Percentiles rank a stretch among this genome's conserved stretches.
Conservation (phyloP, 2,888 invertebrate species). For the Rhaphigaster nebulosa region DNA sequence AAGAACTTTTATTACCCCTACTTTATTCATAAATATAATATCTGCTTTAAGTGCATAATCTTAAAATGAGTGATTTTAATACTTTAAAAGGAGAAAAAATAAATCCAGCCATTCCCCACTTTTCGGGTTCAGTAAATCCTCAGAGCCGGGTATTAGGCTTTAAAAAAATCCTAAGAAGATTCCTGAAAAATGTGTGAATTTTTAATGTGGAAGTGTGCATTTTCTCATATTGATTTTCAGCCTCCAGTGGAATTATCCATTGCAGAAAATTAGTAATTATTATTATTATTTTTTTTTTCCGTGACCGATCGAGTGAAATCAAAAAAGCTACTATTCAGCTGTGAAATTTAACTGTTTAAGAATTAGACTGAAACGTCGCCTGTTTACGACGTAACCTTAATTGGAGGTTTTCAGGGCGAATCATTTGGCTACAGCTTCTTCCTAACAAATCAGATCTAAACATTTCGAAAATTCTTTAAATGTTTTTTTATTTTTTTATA, state of each 20-base stretch:
- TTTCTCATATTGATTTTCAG: background rate
- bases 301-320: background rate
- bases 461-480: background rate
- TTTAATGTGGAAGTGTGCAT: background rate
- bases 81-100: no score
- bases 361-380: slow-evolving; percentile 14
- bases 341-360: slow-evolving; percentile 1
- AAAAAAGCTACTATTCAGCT: background rate
- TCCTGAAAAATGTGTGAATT: background rate
- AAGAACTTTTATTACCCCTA: no score
- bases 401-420: background rate
- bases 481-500: background rate
- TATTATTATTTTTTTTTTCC: background rate
- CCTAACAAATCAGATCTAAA: background rate
- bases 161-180: background rate
- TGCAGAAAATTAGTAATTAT: background rate
- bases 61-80: no score
- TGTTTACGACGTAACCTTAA: background rate
- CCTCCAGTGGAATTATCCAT: background rate
- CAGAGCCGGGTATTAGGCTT: background rate
- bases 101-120: no score
- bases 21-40: no score
- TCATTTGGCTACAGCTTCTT: background rate
- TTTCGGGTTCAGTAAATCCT: background rate
- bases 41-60: no score